Evolutionary conservation across 2,888 invertebrate species (phyloP), one percentile per base, ranked within the genome.

Genomic region (Zele albiditarsus): DNA sequence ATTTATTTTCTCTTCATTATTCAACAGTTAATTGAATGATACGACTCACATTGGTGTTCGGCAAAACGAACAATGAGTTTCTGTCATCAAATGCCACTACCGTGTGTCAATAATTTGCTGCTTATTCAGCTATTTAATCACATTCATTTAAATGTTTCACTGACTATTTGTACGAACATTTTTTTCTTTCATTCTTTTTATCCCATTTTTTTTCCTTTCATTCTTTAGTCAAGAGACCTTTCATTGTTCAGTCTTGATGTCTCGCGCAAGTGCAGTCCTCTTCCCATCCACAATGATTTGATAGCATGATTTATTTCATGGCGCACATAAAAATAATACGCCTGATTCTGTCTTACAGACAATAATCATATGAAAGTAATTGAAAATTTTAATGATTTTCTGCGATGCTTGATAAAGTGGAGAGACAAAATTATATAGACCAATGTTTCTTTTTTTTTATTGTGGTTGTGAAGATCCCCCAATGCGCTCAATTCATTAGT

Each of bases 381-480:
- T 38, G 38, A 3, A 16, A 60, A 60, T 60, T 28, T n/a, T 16
- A 28, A 60, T 10, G 16, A 60, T 60, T 28, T 63, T 63, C 38
- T 16, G 38, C 3, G 63, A 10, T 53, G 23, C 20, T n/a, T 20
- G 23, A 53, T 53, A 10, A 53, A 53, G n/a, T 53, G 20, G 20
- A 53, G 8, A 53, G 20, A 53, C 31, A 12, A 23, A 53, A 10
- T 53, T 20, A 53, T 8, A 20, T 8, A 53, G 20, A 53, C 20
- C 5, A 28, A 46, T 27, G 23, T 14, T n/a, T 74, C 63, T 63
- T 75, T 70, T 67, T 46, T 31, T 62, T 67, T 92, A 93, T 92
- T 93, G 93, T 93, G 93, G 93, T 92, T 93, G 92, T 92, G 92
- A 92, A 92, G 92, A 79, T 79, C 78, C 77, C 71, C 49, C 73